Percentiles rank a stretch among this genome's conserved stretches.
These are phyloP conservation scores for Odontophorus gujanensis DNA, from an alignment of 2,113 vertebrate genomes.

Conservation along the genomic window DNA sequence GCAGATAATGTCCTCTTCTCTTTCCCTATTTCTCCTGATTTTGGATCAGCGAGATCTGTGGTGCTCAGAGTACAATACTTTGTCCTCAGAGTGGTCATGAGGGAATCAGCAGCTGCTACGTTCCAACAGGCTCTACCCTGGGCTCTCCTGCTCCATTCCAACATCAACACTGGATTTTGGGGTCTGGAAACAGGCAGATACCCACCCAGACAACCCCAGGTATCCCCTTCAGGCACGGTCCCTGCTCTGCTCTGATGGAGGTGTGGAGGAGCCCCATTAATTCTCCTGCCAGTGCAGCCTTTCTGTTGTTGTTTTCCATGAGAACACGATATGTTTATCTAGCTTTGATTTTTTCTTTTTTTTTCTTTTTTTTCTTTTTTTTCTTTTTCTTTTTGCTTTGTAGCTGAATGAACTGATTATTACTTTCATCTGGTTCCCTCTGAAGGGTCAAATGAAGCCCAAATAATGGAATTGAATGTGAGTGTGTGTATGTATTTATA, in stretches of 20 bases:
- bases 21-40: background rate
- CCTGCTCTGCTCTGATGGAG: background rate
- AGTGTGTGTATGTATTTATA: conserved; percentile 58
- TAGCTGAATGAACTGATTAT: conserved; percentile 59
- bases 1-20: background rate
- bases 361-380: background rate
- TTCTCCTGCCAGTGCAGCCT: conserved; percentile 9
- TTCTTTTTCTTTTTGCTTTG: conserved; percentile 3
- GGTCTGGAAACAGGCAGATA: background rate
- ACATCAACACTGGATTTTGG: background rate
- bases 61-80: rapidly evolving
- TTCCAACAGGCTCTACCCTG: rapidly evolving
- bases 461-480: conserved; percentile 58
- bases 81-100: background rate
- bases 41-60: background rate
- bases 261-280: conserved; percentile 16
- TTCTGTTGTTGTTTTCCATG: conserved; percentile 58
- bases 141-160: background rate
- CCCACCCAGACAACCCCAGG: background rate
- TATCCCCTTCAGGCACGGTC: rapidly evolving
- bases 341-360: conserved; percentile 43
- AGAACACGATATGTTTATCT: conserved; percentile 62
- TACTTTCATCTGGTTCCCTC: conserved; percentile 68
- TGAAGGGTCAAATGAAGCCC: conserved; percentile 48
- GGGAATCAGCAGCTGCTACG: rapidly evolving